Conservation (phyloP, 2,888 invertebrate species). For the Brachypterus glaber region DNA sequence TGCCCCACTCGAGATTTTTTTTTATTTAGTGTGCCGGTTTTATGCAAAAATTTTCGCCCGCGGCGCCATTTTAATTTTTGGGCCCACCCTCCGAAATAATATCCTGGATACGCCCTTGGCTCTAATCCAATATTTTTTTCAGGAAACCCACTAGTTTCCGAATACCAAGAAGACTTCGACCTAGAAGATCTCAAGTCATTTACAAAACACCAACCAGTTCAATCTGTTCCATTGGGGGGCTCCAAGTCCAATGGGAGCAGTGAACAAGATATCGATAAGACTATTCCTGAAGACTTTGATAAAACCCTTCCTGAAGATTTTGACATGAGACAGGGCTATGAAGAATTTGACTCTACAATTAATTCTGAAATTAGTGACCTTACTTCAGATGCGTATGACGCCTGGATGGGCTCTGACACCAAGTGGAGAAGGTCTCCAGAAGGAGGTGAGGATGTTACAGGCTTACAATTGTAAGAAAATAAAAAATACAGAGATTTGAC, state of each 20-base stretch:
- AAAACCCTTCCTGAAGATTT: constrained; percentile 32
- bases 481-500: too few species aligned
- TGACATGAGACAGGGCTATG: constrained; percentile 41
- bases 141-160: constrained; percentile 71
- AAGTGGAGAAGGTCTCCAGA: constrained; percentile 68
- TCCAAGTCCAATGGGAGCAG: constrained; percentile 25
- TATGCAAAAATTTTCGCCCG: too few species aligned
- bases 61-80: too few species aligned
- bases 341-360: constrained; percentile 40
- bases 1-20: too few species aligned
- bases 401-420: constrained; percentile 57
- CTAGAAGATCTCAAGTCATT: constrained; percentile 45
- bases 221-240: constrained; percentile 21
- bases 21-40: too few species aligned
- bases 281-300: constrained; percentile 13
- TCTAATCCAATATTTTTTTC: too few species aligned
- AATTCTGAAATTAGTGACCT: constrained; percentile 41
- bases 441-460: too few species aligned
- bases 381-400: constrained; percentile 45
- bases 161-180: constrained; percentile 75
- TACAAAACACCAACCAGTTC: constrained; percentile 31
- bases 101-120: too few species aligned
- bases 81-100: too few species aligned
- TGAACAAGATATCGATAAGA: constrained; percentile 31
- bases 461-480: too few species aligned